Evolutionary conservation across 2,797 vertebrate genomes (phyloP).

Genomic region (Jordanella pulchra): DNA sequence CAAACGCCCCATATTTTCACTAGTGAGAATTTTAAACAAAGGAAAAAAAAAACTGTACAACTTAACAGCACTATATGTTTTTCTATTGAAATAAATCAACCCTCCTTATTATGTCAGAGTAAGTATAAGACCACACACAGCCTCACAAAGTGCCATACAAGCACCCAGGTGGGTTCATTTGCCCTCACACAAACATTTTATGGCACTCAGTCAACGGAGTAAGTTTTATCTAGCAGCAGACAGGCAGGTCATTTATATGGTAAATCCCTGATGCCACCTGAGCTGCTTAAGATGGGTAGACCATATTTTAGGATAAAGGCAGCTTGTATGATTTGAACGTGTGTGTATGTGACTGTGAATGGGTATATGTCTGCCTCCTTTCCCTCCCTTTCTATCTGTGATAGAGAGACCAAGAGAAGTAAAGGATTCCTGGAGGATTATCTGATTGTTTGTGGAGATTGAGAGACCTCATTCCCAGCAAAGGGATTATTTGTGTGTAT

Average conservation of each 20-base stretch:
- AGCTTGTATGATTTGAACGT: constrained; percentile 54
- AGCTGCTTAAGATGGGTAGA: constrained; percentile 65
- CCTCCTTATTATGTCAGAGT: too few relatives aligned
- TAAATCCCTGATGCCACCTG: constrained; percentile 73
- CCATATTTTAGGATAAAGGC: constrained; percentile 67
- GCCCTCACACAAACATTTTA: constrained; percentile 44
- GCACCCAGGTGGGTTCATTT: constrained; percentile 29
- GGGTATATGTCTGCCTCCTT: constrained; percentile 39
- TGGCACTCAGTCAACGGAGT: constrained; percentile 60
- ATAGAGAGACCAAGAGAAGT: constrained; percentile 72
- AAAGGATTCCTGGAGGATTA: constrained; percentile 79
- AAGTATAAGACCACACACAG: constrained; percentile 19
- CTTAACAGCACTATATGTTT: background rate
- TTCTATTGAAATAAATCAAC: background rate
- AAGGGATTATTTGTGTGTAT: constrained; percentile 57
- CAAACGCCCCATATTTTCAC: background rate
- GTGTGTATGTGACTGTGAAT: constrained; percentile 35
- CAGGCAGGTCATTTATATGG: constrained; percentile 80
- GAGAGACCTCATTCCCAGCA: constrained; percentile 75
- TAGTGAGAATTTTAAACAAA: background rate
- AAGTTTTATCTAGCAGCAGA: constrained; percentile 65
- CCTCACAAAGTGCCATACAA: constrained; percentile 21
- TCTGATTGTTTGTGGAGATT: constrained; percentile 81
- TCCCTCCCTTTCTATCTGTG: constrained; percentile 51
- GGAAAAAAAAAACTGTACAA: background rate